Conservation (phyloP, 2,888 invertebrate species). For the Nemotelus pantherinus region DNA sequence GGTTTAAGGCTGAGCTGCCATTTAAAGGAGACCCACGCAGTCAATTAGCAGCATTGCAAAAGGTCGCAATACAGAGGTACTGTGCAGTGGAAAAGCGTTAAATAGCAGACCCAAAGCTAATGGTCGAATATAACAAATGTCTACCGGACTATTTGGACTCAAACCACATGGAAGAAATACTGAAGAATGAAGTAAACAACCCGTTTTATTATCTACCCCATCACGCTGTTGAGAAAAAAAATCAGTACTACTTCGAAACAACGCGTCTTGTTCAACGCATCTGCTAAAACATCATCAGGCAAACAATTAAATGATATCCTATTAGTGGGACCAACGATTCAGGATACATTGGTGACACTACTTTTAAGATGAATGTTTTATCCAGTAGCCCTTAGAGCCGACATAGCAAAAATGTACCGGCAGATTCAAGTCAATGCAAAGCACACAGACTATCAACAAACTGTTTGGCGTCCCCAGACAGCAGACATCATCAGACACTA, state of each 20-base stretch:
- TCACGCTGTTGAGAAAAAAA: background rate
- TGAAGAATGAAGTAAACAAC: background rate
- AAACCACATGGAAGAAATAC: background rate
- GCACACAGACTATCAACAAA: constrained; percentile 29
- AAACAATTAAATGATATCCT: constrained; percentile 44
- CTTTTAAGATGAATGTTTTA: background rate
- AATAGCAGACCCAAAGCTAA: background rate
- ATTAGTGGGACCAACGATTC: constrained; percentile 45
- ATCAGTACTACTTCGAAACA: constrained; percentile 33
- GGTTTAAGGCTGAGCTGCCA: background rate
- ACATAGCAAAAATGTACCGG: constrained; percentile 46
- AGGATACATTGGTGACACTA: constrained; percentile 47
- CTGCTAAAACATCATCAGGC: constrained; percentile 28
- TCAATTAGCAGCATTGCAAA: background rate
- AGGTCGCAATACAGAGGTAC: background rate
- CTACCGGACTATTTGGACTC: no score
- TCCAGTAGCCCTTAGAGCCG: constrained; percentile 47
- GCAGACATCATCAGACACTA: background rate
- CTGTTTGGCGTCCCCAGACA: constrained; percentile 36
- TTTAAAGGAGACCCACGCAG: background rate
- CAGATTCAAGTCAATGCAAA: constrained; percentile 34
- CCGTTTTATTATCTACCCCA: background rate
- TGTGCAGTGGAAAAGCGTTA: background rate
- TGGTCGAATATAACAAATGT: background rate
- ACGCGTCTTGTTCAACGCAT: constrained; percentile 42